Base-by-base conservation (phyloP, 2,797 vertebrate species). In the Luscinia luscinia region DNA sequence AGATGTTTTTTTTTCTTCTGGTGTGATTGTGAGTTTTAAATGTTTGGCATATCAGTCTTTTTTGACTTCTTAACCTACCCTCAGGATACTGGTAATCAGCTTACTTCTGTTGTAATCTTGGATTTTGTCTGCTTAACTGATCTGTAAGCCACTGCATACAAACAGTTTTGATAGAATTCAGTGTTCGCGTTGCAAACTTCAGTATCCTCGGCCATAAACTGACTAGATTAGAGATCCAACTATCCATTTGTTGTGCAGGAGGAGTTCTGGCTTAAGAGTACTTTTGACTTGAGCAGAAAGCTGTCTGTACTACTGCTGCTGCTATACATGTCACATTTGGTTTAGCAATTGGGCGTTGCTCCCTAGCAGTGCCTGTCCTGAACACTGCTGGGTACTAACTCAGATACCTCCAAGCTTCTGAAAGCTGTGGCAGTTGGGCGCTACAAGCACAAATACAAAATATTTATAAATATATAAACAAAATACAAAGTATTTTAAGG, bases 41-140 rank as follows among this genome's bases (percentile, higher is more conserved):
- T 74, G 6, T 59, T 73, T 67, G 52, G 24, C 28, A 4, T 51
- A 15, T 45, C 10, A 11, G 9, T 41, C 9, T 62, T 75, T 51
- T 74, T 46, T 59, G 45, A 43, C 20, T 62, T 0, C 1, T 3
- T 63, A n/a, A 22, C 0, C 1, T 51, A 63, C 3, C 30, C 11
- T 63, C 10, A 14, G 24, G 64, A 18, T 11, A 3, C 2, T 22
- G 30, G 24, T n/a, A 12, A 40, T 40, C 11, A 18, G 6, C 8
- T 85, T 36, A 11, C 32, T 57, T 75, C n/a, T 32, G 1, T 58
- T 22, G 15, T 18, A 36, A 23, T 17, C 24, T 57, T 12, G 15
- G 0, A 6, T 86, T 77, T 59, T 77, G 10, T 81, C 57, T 61
- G 51, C 30, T 55, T 12, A 64, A 32, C 30, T 55, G 49, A n/a